Evolutionary conservation across 2,113 vertebrate genomes (phyloP).

Genomic region (Psephotus haematonotus): DNA sequence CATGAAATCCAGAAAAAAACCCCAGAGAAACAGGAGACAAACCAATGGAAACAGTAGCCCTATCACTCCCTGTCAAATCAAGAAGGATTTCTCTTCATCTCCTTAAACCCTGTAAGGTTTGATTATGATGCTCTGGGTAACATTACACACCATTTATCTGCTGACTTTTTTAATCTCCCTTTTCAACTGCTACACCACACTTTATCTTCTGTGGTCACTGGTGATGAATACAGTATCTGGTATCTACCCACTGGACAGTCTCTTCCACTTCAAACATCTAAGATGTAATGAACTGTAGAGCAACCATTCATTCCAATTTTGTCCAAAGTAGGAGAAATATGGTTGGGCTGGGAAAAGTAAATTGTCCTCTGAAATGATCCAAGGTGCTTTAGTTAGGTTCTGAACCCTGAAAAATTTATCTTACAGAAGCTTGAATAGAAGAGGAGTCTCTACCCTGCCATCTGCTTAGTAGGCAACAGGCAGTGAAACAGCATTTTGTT

Average conservation of each 20-base stretch:
- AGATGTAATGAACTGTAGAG: neutral
- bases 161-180: neutral
- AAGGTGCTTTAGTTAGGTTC: neutral
- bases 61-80: neutral
- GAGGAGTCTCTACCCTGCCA: neutral
- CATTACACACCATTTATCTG: neutral
- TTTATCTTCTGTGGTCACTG: neutral
- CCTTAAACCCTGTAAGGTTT: neutral
- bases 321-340: neutral
- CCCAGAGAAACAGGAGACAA: neutral
- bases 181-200: neutral
- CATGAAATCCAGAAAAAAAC: rapidly evolving
- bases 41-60: neutral
- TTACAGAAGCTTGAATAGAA: neutral
- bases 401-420: neutral
- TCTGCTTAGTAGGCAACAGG: neutral
- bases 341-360: neutral
- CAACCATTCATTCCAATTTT: neutral
- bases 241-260: neutral
- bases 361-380: neutral
- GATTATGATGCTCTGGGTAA: neutral
- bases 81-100: neutral
- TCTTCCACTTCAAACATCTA: neutral
- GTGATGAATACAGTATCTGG: neutral
- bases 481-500: neutral